A percentile compares a stretch with the other conserved stretches of the same genome.
These are phyloP conservation scores for Nomada fucata DNA, from an alignment of 2,888 invertebrate species.

Conservation along the genomic window DNA sequence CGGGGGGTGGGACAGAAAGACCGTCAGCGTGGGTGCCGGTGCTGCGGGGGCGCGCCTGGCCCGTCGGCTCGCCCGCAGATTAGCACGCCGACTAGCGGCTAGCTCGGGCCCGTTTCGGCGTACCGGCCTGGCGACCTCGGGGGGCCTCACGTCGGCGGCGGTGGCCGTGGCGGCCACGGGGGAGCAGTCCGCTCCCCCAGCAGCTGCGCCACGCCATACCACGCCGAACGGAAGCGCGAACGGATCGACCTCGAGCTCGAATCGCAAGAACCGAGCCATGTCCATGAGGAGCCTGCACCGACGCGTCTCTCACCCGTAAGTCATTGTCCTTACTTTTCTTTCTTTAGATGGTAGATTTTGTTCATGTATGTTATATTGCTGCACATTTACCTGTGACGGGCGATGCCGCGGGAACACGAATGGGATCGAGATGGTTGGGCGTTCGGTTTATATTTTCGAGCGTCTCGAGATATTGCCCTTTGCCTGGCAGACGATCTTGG, in stretches of 20 bases:
- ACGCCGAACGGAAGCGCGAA: conserved; percentile 77
- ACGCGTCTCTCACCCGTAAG: conserved; percentile 83
- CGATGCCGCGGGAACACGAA: not conserved
- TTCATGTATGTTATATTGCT: not conserved
- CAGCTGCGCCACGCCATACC: conserved; percentile 67
- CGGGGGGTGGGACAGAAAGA: conserved; percentile 85
- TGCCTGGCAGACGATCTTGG: too few species aligned
- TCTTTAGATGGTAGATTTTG: not conserved
- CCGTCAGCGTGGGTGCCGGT: conserved; percentile 87
- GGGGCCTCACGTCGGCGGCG: conserved; percentile 70
- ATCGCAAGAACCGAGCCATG: conserved; percentile 79
- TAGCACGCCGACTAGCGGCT: conserved; percentile 85
- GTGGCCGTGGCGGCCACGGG: conserved; percentile 71
- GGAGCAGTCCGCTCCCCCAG: conserved; percentile 72
- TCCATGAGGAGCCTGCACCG: conserved; percentile 82
- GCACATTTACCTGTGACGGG: too few species aligned
- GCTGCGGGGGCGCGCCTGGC: conserved; percentile 88
- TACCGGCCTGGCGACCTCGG: conserved; percentile 72
- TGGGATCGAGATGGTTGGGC: conserved; percentile 15
- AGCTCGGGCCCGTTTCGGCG: conserved; percentile 84
- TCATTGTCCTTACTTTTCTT: conserved; percentile 32
- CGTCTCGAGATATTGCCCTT: too few species aligned
- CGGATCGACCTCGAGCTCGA: conserved; percentile 73
- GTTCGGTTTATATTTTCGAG: too few species aligned
- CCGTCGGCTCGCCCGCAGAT: conserved; percentile 84